Conservation (phyloP, 2,888 invertebrate species). For the Lochmaea capreae region DNA sequence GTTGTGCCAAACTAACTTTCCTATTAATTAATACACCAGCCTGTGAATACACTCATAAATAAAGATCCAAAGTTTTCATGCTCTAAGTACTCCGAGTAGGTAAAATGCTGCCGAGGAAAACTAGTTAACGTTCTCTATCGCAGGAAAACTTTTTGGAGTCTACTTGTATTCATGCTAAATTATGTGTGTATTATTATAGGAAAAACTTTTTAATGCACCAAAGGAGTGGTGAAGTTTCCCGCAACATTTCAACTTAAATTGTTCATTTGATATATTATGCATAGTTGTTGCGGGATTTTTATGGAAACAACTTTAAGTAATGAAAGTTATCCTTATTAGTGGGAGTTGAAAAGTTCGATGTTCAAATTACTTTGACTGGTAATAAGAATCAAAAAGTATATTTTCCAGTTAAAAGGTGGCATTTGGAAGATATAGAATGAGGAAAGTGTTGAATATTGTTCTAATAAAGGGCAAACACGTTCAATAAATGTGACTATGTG, state of each 20-base stretch:
- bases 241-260: background rate
- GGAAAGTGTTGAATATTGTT: no score
- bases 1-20: background rate
- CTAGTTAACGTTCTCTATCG: background rate
- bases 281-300: no score
- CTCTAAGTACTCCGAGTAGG: background rate
- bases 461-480: no score
- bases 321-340: no score
- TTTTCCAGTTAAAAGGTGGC: no score
- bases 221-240: background rate
- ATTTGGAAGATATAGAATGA: no score
- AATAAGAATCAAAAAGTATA: no score
- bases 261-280: background rate
- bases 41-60: background rate
- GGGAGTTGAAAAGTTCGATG: no score
- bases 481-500: no score
- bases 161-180: background rate
- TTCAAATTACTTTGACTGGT: no score
- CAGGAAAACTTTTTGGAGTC: background rate
- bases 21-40: background rate
- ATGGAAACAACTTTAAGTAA: no score
- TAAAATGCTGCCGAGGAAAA: background rate
- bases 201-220: background rate
- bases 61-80: background rate
- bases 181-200: background rate